Base-by-base conservation (phyloP, 2,113 vertebrate genomes). In the Galbula dea region DNA sequence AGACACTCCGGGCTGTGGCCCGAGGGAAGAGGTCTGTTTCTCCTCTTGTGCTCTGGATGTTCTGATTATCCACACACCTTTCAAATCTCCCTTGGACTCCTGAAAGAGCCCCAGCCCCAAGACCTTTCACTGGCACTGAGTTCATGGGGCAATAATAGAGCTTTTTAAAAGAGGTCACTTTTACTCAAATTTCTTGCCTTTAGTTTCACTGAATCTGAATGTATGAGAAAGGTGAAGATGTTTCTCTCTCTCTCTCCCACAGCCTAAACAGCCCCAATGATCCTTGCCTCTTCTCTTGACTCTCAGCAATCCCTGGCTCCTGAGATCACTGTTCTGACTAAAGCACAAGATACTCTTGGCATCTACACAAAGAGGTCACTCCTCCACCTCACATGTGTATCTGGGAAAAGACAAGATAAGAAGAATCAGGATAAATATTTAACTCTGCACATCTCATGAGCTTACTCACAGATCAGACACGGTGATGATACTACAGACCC, bases 401-500 rank as follows among this genome's bases (percentile, higher is more conserved):
- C 36, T 24, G 24, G 34, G 5, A 30, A 67, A 41, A 24, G 59
- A 34, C 41, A 12, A 12, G 32, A 15, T 5, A 23, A 57, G 59
- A 67, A 67, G 46, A 43, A 37, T 15, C 52, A 22, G 0, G 1
- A 23, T 9, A 10, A 59, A 34, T 9, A 20, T 27, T 61, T 30
- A 45, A 26, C 30, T 2, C 43, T 39, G 41, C n/a, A 17, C 27
- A 13, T 30, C 22, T 24, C 39, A 16, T 15, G 58, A 30, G 14
- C 52, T 54, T 34, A 26, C 43, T 57, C 41, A 7, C 45, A 43
- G 51, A 15, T 48, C 58, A 37, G 45, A 24, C 11, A 7, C 18
- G 6, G n/a, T 1, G 2, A 30, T 15, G 1, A 1, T 13, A 15
- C 45, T 30, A 7, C 17, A 23, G 18, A 29, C 9, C 32, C 46